Percentiles rank a stretch among this genome's conserved stretches.
Evolutionary conservation across 2,113 vertebrate genomes (phyloP).

Genomic region (Zingel zingel): DNA sequence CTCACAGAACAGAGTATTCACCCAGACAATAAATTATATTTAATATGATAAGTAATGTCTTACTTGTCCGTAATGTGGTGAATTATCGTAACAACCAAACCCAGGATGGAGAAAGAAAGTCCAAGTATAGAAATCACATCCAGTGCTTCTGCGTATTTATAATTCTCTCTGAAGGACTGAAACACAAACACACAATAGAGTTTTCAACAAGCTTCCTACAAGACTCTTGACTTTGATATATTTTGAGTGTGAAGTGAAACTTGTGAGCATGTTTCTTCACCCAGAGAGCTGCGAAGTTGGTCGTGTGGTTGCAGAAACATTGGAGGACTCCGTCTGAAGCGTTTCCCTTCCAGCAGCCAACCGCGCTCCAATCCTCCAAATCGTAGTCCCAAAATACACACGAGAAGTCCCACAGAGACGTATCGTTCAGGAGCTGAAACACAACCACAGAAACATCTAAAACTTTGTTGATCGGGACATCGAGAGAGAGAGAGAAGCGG

Average conservation of each 20-base stretch:
- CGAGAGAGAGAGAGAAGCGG: too few relatives aligned
- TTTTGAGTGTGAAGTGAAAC: too few relatives aligned
- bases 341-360: slow-evolving; percentile 71
- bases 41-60: background rate
- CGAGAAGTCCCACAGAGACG: slow-evolving; percentile 68
- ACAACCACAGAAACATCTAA: too few relatives aligned
- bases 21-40: too few relatives aligned
- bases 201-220: too few relatives aligned
- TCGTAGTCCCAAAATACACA: slow-evolving; percentile 83
- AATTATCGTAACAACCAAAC: slow-evolving; percentile 66
- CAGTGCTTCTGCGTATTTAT: slow-evolving; percentile 58
- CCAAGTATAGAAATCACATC: slow-evolving; percentile 57
- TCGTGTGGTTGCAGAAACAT: slow-evolving; percentile 84
- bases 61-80: slow-evolving; percentile 68
- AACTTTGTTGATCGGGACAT: too few relatives aligned
- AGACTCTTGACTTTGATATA: too few relatives aligned
- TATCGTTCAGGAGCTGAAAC: slow-evolving; percentile 19
- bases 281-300: slow-evolving; percentile 85
- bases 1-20: too few relatives aligned
- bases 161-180: slow-evolving; percentile 65
- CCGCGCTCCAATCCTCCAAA: slow-evolving; percentile 73
- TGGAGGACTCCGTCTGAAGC: background rate
- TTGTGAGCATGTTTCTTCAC: slow-evolving; percentile 51
- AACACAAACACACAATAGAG: background rate
- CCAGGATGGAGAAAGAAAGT: slow-evolving; percentile 66